Evolutionary conservation across 2,797 vertebrate genomes (phyloP).

Genomic region (Chelmon rostratus): DNA sequence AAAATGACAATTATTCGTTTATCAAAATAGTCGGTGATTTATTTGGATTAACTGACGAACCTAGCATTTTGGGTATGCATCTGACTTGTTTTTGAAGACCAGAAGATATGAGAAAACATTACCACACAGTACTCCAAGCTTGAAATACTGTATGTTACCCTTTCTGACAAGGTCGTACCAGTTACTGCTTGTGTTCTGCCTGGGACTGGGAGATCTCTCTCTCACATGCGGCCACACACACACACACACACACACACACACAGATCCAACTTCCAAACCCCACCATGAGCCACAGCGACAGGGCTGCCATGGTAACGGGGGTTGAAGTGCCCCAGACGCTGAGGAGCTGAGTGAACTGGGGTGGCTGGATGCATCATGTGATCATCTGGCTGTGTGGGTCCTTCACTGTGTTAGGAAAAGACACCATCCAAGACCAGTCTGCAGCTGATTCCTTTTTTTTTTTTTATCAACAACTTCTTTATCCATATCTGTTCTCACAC

Average conservation of each 20-base stretch:
- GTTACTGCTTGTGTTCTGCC: conserved; percentile 65
- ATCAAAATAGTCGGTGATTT: not conserved
- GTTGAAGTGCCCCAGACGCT: conserved; percentile 57
- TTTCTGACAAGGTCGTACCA: conserved; percentile 74
- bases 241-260: conserved; percentile 20
- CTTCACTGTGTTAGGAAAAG: conserved; percentile 18
- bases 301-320: conserved; percentile 56
- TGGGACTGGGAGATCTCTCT: conserved; percentile 53
- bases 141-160: conserved; percentile 41
- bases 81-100: not conserved
- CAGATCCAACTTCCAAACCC: conserved; percentile 39
- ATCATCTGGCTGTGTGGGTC: conserved; percentile 40
- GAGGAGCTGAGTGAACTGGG: conserved; percentile 46
- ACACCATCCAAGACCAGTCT: not conserved
- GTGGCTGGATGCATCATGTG: conserved; percentile 56
- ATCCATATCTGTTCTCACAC: not conserved
- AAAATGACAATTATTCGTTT: not conserved
- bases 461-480: not conserved
- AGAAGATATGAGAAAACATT: conserved; percentile 5
- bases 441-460: not conserved
- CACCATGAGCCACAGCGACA: conserved; percentile 56
- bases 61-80: not conserved
- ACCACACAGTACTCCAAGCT: conserved; percentile 7
- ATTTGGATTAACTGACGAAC: not conserved
- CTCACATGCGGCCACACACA: conserved; percentile 41